Base-by-base conservation (phyloP, 2,888 invertebrate genomes). In the Drosophila monieri region DNA sequence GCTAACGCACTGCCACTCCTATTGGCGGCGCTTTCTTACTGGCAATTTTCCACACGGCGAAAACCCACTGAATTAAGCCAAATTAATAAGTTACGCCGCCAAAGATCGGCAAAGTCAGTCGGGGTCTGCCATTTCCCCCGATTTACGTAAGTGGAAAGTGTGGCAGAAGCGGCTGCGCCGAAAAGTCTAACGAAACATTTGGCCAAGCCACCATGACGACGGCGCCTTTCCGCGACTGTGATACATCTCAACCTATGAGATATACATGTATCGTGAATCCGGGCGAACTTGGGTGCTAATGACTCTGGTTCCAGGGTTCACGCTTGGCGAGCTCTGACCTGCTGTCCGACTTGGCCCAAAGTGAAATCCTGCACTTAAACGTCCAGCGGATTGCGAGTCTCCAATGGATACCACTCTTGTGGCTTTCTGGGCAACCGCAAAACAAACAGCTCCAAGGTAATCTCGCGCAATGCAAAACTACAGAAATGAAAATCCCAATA, bases 11-110 rank as follows among this genome's bases (percentile, higher is more conserved):
- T 62, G 59, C 67, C 55, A 41, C 65, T 15, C 39, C 51, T 44
- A 12, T 25, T 14, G 6, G 25, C 14, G 9, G 14, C 14, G 46
- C 59, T 66, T 71, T 69, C 58, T 69, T 70, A 43, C 30, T 62
- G 72, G 57, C 70, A 85, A 81, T 81, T 81, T 81, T 68, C 74
- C 74, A 74, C 69, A 57, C 54, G 54, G 57, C 64, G 39, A 64
- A 78, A 85, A 74, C 53, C 56, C 66, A 73, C 72, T 62, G 81
- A 85, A 86, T 84, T 81, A 86, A 73, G 52, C 27, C 76, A 73
- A 81, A 84, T 84, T 84, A 86, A 74, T 80, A 77, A 70, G 67
- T 68, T 68, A 74, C 65, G 54, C 32, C 46, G 51, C 60, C 30
- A 37, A 49, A 72, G 64, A 74, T 79, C 49, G 66, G 27, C 66